Percentiles rank a stretch among this genome's conserved stretches.
These are phyloP conservation scores for Anolis apletophallus DNA, from an alignment of 2,797 vertebrate species.

Conservation along the genomic window DNA sequence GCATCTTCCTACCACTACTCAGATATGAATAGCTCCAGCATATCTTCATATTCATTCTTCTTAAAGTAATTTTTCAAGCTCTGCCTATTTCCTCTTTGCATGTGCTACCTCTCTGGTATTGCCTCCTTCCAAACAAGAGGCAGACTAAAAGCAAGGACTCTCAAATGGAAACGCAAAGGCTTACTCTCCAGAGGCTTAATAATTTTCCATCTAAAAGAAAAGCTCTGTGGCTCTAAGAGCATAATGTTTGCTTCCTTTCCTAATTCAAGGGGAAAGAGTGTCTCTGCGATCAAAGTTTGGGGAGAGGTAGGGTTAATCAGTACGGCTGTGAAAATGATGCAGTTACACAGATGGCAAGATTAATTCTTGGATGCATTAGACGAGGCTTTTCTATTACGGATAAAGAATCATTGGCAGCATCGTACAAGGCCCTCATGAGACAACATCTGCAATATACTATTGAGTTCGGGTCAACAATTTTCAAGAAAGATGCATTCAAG, in stretches of 20 bases:
- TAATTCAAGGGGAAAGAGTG: not conserved
- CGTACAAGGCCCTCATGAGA: not conserved
- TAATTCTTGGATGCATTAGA: constrained; percentile 17
- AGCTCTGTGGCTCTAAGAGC: not conserved
- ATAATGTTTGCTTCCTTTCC: not conserved
- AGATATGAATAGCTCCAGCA: not conserved
- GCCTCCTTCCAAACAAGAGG: not conserved
- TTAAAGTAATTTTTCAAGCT: not conserved
- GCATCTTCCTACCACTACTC: not conserved
- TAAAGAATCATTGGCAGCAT: constrained; percentile 2
- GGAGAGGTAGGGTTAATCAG: not conserved
- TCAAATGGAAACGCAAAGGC: not conserved
- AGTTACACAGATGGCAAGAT: constrained; percentile 1
- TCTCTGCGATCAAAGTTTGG: not conserved
- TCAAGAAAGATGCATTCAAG: not conserved
- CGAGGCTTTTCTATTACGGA: constrained; percentile 3
- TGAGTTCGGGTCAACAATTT: constrained; percentile 3
- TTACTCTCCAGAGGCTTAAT: not conserved
- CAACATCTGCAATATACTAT: constrained; percentile 9
- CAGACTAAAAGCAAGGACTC: not conserved
- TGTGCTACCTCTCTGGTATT: not conserved
- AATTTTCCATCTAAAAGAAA: not conserved
- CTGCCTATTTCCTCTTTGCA: not conserved
- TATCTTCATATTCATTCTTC: not conserved
- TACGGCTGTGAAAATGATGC: not conserved